Percentiles rank a stretch among this genome's conserved stretches.
These are phyloP conservation scores for Sturmia bella DNA, from an alignment of 2,888 invertebrate genomes.

Conservation along the genomic window DNA sequence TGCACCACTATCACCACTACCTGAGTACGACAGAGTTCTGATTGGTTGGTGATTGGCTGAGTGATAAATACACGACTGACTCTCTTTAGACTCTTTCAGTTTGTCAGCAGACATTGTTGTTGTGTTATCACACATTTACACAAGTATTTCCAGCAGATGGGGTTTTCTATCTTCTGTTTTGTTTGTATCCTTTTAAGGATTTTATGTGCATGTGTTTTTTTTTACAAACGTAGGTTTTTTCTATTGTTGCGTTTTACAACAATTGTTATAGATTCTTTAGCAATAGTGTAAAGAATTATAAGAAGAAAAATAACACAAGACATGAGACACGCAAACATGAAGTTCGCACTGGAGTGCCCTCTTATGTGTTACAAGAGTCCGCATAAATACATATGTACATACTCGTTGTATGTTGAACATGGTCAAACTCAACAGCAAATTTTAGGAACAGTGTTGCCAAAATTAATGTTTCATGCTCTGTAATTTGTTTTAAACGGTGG, in stretches of 20 bases:
- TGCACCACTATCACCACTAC: slow-evolving; percentile 9
- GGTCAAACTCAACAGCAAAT: slow-evolving; percentile 6
- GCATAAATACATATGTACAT: slow-evolving; percentile 22
- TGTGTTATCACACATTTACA: too few relatives aligned
- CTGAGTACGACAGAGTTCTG: slow-evolving; percentile 7
- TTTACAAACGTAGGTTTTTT: slow-evolving; percentile 6
- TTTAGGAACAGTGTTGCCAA: slow-evolving; percentile 6
- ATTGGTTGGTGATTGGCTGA: slow-evolving; percentile 36
- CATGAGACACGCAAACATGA: slow-evolving; percentile 57
- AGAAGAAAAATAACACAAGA: slow-evolving; percentile 14
- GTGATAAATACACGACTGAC: too few relatives aligned
- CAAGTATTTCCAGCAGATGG: not conserved
- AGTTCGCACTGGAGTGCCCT: slow-evolving; percentile 68
- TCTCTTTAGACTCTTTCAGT: too few relatives aligned
- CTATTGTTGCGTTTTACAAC: slow-evolving; percentile 2
- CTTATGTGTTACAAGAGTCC: slow-evolving; percentile 65
- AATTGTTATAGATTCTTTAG: slow-evolving; percentile 22
- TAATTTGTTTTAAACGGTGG: too few relatives aligned
- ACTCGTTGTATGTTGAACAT: slow-evolving; percentile 14
- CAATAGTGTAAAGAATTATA: slow-evolving; percentile 28
- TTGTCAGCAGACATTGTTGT: too few relatives aligned
- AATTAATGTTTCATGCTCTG: too few relatives aligned
- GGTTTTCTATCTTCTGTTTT: slow-evolving; percentile 8
- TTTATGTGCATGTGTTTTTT: slow-evolving; percentile 33
- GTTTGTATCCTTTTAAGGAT: slow-evolving; percentile 55